These are phyloP conservation scores for Sylvicapra grimmia DNA, from an alignment of 2,113 vertebrate species.

Conservation along the genomic window DNA sequence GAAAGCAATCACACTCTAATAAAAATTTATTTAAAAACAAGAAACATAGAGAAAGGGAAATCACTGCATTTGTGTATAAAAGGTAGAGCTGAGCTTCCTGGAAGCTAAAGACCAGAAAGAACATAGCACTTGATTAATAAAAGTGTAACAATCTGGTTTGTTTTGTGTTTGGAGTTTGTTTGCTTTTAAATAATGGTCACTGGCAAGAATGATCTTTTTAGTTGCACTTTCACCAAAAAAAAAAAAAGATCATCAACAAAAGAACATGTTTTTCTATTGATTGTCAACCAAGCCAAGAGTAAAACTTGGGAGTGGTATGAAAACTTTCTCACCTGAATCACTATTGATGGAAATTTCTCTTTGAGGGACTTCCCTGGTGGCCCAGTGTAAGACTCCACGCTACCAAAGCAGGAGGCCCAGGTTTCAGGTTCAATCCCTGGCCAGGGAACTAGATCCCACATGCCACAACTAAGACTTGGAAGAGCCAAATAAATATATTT, in stretches of 20 bases:
- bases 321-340: not conserved
- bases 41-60: not conserved
- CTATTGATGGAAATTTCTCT: conserved; percentile 3
- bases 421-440: not conserved
- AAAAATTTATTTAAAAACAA: not conserved
- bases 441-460: not conserved
- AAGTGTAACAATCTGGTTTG: not conserved
- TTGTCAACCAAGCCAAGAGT: not conserved
- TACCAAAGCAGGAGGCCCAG: not conserved
- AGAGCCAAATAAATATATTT: not conserved
- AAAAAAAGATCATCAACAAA: not conserved
- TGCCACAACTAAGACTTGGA: not conserved
- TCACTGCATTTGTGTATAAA: not conserved
- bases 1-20: not conserved
- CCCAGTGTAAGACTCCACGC: not conserved
- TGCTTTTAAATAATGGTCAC: conserved; percentile 1
- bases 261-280: not conserved
- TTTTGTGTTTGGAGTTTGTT: not conserved
- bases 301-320: not conserved
- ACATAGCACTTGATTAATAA: not conserved
- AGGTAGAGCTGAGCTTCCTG: not conserved
- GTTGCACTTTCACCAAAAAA: not conserved
- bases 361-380: not conserved
- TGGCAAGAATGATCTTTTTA: not conserved
- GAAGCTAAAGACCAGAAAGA: not conserved